Evolutionary conservation across 2,888 invertebrate species (phyloP).

Genomic region (Diarsia mendica): DNA sequence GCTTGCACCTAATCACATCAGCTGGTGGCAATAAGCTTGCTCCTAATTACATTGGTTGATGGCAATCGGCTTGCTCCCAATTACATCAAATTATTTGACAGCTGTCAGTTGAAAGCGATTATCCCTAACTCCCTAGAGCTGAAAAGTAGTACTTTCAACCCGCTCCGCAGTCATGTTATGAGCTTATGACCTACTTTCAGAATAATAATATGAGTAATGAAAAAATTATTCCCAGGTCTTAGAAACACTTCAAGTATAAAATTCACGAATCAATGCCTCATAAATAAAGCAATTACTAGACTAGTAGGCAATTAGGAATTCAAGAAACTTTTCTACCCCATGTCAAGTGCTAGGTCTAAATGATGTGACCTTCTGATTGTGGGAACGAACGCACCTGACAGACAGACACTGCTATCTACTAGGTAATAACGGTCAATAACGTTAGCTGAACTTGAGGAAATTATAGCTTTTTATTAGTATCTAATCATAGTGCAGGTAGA

Average conservation of each 20-base stretch:
- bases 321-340: conserved; percentile 22
- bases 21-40: no score
- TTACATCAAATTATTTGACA: no score
- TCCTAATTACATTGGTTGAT: no score
- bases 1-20: no score
- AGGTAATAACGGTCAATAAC: neutral
- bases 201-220: no score
- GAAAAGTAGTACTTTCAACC: no score
- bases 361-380: conserved; percentile 45
- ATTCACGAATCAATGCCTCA: neutral
- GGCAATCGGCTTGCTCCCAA: no score
- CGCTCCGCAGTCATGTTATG: no score
- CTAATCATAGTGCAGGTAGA: neutral
- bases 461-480: conserved; percentile 29
- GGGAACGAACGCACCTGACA: conserved; percentile 51
- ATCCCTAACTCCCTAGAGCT: no score
- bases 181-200: no score
- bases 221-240: neutral
- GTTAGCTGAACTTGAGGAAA: conserved; percentile 30
- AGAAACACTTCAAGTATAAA: neutral
- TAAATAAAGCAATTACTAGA: neutral
- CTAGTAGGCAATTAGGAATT: conserved; percentile 13
- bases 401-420: conserved; percentile 20
- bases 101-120: no score
- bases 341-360: conserved; percentile 26